These are phyloP conservation scores for Plebejus argus DNA, from an alignment of 2,888 invertebrate species.

Conservation along the genomic window DNA sequence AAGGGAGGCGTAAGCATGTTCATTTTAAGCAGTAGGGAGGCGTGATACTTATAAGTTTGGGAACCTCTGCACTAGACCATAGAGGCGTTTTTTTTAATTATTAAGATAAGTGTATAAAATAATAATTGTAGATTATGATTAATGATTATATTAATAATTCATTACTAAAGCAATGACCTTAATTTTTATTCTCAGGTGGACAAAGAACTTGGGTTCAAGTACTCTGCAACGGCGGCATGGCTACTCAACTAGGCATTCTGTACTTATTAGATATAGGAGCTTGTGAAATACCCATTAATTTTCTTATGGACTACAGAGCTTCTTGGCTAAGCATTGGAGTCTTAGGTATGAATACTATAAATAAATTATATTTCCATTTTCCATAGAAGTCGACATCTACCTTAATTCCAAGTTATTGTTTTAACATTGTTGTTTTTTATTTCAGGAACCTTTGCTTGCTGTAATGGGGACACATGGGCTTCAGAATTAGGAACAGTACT, in stretches of 20 bases:
- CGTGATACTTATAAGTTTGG: too few species aligned
- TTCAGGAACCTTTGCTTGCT: conserved; percentile 87
- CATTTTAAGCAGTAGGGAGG: too few species aligned
- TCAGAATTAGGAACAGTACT: conserved; percentile 92
- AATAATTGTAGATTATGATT: background rate
- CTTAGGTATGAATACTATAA: conserved; percentile 76
- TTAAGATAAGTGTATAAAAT: background rate
- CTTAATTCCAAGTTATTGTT: background rate
- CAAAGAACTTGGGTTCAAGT: conserved; percentile 95
- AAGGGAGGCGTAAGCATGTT: too few species aligned
- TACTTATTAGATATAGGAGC: conserved; percentile 90
- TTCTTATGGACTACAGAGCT: conserved; percentile 86
- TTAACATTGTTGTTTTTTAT: conserved; percentile 36
- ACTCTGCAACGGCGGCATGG: conserved; percentile 94
- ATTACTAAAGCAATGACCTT: background rate
- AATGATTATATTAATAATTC: too few species aligned
- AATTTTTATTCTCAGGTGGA: conserved; percentile 81
- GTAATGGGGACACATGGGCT: conserved; percentile 95
- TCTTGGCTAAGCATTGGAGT: conserved; percentile 92
- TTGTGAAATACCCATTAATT: conserved; percentile 89
- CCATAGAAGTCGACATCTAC: background rate
- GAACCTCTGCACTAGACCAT: too few species aligned
- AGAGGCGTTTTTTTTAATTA: too few species aligned
- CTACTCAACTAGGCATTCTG: conserved; percentile 87
- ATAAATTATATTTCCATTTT: background rate